phyloP scores from a whole-genome alignment of 2,797 vertebrate species.

The Semotilus atromaculatus region DNA sequence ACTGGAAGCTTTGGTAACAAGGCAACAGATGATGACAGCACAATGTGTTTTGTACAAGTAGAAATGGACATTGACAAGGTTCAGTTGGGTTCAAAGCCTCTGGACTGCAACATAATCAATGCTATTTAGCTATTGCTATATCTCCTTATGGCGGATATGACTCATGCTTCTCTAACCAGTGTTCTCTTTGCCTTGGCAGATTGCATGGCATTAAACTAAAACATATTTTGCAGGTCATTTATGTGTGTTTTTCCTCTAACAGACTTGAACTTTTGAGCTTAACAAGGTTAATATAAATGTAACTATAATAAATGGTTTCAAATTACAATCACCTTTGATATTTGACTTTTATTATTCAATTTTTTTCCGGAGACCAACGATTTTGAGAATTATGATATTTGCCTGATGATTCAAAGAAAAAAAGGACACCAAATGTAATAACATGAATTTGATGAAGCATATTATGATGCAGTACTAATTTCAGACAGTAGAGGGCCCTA shows the following conservation, averaged over 20 bases:
- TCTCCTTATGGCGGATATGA: background rate
- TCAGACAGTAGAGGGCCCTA: slow-evolving; percentile 11
- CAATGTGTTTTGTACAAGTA: slow-evolving; percentile 20
- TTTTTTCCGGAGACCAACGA: background rate
- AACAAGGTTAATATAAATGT: background rate
- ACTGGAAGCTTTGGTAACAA: background rate
- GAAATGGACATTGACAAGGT: slow-evolving; percentile 13
- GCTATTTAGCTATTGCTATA: slow-evolving; percentile 10
- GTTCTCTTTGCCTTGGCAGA: slow-evolving; percentile 17
- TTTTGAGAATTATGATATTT: background rate
- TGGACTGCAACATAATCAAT: background rate
- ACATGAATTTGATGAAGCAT: background rate
- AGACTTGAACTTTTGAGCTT: background rate
- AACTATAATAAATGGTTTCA: background rate
- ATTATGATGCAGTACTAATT: background rate
- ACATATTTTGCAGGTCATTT: slow-evolving; percentile 6
- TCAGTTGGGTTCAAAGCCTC: slow-evolving; percentile 23
- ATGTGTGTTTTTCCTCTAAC: background rate
- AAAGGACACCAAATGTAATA: background rate
- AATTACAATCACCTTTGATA: background rate
- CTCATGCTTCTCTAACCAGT: background rate
- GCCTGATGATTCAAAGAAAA: background rate
- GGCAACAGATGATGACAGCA: slow-evolving; percentile 13
- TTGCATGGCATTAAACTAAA: background rate
- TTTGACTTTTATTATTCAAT: background rate